Evolutionary conservation across 2,113 vertebrate genomes (phyloP), one percentile per base, ranked within the genome.

Genomic region (Suncus etruscus): DNA sequence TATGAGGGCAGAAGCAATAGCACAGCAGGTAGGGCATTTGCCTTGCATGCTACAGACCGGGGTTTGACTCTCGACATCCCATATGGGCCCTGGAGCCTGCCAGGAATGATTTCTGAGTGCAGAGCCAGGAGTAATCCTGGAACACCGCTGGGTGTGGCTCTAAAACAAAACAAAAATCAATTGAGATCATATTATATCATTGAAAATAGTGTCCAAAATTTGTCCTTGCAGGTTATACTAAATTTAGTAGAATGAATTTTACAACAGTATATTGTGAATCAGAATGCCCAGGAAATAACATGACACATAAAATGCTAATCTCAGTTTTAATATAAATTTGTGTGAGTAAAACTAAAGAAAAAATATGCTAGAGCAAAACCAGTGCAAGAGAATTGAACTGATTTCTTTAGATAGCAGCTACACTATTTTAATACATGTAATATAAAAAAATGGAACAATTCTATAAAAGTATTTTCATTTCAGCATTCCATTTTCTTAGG

Each of bases 211-310:
- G 27, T 61, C 32, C 24, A 25, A 81, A 68, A 51, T 86, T 39
- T 80, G 61, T 69, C 79, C 27, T 20, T 25, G 14, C 5, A 75
- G n/a, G 48, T 8, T 27, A 1, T 45, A 80, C 74, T 47, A 65
- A 76, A 25, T 6, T 61, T 73, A 31, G 10, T 11, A 83, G 54
- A 10, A 10, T 74, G n/a, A n/a, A 87, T 24, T 87, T 78, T 70
- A 84, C 9, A 92, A 32, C 29, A 91, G 58, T 24, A 87, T 6
- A 29, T 14, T 87, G 29, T 91, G 45, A 68, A 85, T 29, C 6
- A 5, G 47, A 84, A 2, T 18, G 22, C 15, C 31, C 27, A 74
- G 74, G 24, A 84, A 92, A 32, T 12, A 76, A 73, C 27, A 32
- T 24, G 51, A 73, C n/a, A 24, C 22, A 27, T 14, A 1, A 76